phyloP scores from a whole-genome alignment of 2,797 vertebrate species.

The Chelmon rostratus region DNA sequence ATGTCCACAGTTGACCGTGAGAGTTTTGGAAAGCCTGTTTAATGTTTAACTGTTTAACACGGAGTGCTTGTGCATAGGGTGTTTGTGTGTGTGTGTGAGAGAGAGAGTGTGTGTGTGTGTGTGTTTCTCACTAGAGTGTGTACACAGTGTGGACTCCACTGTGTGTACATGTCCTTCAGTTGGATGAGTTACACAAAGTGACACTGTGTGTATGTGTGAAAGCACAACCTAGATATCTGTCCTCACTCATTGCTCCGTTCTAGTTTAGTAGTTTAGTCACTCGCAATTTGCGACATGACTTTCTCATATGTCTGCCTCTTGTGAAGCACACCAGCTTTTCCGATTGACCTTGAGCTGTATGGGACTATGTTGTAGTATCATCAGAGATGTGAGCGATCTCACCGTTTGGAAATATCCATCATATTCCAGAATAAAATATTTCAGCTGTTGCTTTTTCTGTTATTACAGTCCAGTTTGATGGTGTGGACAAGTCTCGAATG shows the following conservation, averaged over 20 bases:
- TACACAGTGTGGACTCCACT: conserved; percentile 54
- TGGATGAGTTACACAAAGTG: conserved; percentile 52
- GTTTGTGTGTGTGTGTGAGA: neutral
- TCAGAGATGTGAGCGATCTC: neutral
- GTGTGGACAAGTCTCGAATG: conserved; percentile 89
- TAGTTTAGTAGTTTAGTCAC: conserved; percentile 18
- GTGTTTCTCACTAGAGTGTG: conserved; percentile 56
- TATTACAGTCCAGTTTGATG: conserved; percentile 91
- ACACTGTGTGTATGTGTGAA: conserved; percentile 31
- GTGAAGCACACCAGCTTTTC: conserved; percentile 31
- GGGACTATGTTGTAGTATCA: neutral
- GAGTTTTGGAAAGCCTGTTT: conserved; percentile 65
- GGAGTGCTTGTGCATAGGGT: conserved; percentile 18
- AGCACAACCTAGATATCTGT: conserved; percentile 40
- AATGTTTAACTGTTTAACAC: conserved; percentile 81
- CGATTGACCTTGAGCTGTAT: conserved; percentile 37
- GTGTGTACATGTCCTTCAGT: conserved; percentile 69
- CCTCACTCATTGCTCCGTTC: conserved; percentile 32
- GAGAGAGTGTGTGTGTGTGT: neutral
- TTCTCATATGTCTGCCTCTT: conserved; percentile 25
- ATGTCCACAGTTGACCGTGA: conserved; percentile 69
- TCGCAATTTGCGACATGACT: neutral
- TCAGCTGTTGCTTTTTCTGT: conserved; percentile 34
- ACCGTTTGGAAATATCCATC: neutral
- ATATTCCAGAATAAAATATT: neutral